These are phyloP conservation scores for Synanthedon formicaeformis DNA, from an alignment of 2,888 invertebrate species.

Conservation along the genomic window DNA sequence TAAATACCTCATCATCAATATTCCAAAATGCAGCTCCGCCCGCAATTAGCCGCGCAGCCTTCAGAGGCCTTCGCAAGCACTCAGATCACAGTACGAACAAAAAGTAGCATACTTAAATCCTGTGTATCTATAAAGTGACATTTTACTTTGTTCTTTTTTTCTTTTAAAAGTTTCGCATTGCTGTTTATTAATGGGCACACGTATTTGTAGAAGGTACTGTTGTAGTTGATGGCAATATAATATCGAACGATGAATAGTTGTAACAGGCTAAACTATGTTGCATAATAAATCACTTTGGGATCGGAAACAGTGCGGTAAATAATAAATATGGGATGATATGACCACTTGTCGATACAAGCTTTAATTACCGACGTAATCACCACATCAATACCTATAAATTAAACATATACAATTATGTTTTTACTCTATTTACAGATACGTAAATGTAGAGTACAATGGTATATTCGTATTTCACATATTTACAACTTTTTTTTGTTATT, in stretches of 20 bases:
- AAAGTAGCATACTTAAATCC: constrained; percentile 49
- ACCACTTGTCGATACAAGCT: constrained; percentile 42
- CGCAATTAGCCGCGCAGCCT: constrained; percentile 66
- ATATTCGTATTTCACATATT: too few relatives aligned
- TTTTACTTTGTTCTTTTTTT: constrained; percentile 33
- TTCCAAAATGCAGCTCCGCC: constrained; percentile 66
- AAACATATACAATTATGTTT: too few relatives aligned
- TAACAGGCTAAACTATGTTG: constrained; percentile 29
- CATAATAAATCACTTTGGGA: constrained; percentile 52
- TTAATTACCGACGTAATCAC: constrained; percentile 29
- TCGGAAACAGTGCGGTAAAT: constrained; percentile 37
- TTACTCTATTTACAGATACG: too few relatives aligned
- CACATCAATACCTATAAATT: too few relatives aligned
- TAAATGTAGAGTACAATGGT: too few relatives aligned
- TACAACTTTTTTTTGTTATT: too few relatives aligned
- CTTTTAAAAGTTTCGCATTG: constrained; percentile 4
- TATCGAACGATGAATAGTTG: constrained; percentile 27
- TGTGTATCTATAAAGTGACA: constrained; percentile 57
- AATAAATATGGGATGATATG: constrained; percentile 44
- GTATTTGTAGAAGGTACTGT: not conserved
- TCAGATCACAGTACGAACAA: constrained; percentile 44
- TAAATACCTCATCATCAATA: constrained; percentile 69
- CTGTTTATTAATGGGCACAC: not conserved
- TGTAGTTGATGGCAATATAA: not conserved
- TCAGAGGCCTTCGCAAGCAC: constrained; percentile 59